Conservation (phyloP, 2,113 vertebrate genomes). For the Chaetorhynchus papuensis region DNA sequence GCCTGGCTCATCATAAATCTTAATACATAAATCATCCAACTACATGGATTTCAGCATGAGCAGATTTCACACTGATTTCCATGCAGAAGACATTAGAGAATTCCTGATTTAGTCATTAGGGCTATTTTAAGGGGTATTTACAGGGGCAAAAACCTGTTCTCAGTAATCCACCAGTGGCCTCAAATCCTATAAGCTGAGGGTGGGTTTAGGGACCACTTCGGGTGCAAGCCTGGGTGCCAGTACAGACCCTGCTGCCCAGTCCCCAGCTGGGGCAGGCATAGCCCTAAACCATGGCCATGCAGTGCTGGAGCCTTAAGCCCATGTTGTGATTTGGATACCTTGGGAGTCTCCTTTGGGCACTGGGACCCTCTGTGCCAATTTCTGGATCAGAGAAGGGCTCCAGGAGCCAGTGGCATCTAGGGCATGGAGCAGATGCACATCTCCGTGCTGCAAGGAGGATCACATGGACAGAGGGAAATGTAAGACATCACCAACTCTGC, state of each 20-base stretch:
- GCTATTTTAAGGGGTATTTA: background rate
- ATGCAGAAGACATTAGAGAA: background rate
- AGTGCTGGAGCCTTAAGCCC: background rate
- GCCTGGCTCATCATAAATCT: background rate
- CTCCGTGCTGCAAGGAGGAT: background rate
- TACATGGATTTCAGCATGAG: background rate
- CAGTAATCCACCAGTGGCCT: background rate
- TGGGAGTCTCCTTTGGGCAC: background rate
- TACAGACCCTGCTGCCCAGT: background rate
- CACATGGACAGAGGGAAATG: too few relatives aligned
- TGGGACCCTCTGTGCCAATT: background rate
- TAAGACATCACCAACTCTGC: background rate
- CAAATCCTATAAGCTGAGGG: background rate
- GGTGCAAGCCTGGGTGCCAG: background rate
- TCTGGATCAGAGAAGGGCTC: background rate
- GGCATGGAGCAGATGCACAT: background rate
- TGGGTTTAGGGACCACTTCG: background rate
- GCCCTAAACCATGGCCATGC: background rate
- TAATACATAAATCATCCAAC: background rate
- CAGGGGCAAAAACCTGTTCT: background rate
- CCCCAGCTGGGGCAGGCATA: background rate
- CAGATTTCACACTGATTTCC: background rate
- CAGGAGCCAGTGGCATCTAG: background rate
- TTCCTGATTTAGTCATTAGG: background rate
- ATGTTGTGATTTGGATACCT: accelerated